phyloP scores from a whole-genome alignment of 2,113 vertebrate genomes.

The Todiramphus chloris region DNA sequence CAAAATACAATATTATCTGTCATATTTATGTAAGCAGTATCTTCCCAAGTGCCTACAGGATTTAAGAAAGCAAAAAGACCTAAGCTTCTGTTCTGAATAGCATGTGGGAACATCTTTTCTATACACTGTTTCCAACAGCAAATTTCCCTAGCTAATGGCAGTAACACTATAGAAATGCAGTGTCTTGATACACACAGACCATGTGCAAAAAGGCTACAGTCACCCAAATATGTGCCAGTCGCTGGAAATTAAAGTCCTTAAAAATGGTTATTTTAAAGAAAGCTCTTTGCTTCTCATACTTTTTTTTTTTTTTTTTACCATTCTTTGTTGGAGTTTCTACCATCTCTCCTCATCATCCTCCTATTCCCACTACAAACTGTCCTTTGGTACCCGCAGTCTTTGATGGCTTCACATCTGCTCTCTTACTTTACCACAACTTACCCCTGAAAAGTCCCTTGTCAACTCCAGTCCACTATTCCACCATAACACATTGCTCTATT shows the following conservation, averaged over 20 bases:
- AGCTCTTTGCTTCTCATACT: not conserved
- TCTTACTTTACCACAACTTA: not conserved
- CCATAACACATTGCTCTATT: not conserved
- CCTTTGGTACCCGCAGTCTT: not conserved
- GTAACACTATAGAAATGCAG: not conserved
- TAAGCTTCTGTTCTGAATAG: not conserved
- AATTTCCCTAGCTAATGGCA: not conserved
- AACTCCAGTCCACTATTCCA: not conserved
- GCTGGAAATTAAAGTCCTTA: not conserved
- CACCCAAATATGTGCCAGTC: not conserved
- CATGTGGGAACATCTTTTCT: not conserved
- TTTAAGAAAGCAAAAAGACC: not conserved
- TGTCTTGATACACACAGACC: not conserved
- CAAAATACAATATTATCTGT: not conserved
- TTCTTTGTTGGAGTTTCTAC: not conserved
- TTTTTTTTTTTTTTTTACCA: too few species aligned
- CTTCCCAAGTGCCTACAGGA: not conserved
- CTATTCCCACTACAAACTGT: not conserved
- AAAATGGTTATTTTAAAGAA: not conserved
- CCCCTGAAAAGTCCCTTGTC: not conserved
- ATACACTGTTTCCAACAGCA: not conserved
- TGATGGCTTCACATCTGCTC: not conserved
- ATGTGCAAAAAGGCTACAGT: not conserved
- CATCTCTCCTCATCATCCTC: not conserved
- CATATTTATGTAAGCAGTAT: slow-evolving; percentile 11